Evolutionary conservation across 2,113 vertebrate genomes (phyloP).

Genomic region (Microcebus jonahi): DNA sequence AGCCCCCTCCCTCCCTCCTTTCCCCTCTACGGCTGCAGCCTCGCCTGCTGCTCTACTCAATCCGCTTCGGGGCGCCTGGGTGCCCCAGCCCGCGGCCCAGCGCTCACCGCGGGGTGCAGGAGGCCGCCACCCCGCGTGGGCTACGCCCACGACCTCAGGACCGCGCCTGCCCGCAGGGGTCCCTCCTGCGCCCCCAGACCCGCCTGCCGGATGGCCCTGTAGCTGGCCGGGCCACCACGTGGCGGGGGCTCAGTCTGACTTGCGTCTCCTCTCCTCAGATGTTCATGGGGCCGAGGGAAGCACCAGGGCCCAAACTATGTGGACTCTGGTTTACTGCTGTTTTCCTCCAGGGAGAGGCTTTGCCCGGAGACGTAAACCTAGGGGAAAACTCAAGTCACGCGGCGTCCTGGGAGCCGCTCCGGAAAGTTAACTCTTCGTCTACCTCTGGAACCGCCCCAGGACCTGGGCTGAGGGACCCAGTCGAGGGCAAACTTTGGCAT

Average conservation of each 20-base stretch:
- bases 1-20: neutral
- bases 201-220: neutral
- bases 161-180: neutral
- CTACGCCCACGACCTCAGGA: neutral
- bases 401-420: neutral
- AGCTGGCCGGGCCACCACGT: constrained; percentile 7
- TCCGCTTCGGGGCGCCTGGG: neutral
- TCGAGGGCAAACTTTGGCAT: neutral
- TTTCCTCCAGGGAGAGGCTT: neutral
- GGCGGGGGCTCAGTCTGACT: neutral
- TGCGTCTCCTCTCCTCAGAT: neutral
- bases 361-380: neutral
- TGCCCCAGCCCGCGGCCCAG: neutral
- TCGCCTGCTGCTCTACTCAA: accelerated
- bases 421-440: neutral
- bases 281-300: neutral
- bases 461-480: neutral
- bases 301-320: accelerated
- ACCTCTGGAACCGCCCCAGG: neutral
- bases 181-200: too few species aligned
- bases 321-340: neutral
- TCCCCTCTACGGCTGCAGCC: neutral
- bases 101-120: neutral
- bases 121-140: neutral
- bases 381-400: neutral